Base-by-base conservation (phyloP, 2,113 vertebrate genomes). In the Odocoileus virginianus region DNA sequence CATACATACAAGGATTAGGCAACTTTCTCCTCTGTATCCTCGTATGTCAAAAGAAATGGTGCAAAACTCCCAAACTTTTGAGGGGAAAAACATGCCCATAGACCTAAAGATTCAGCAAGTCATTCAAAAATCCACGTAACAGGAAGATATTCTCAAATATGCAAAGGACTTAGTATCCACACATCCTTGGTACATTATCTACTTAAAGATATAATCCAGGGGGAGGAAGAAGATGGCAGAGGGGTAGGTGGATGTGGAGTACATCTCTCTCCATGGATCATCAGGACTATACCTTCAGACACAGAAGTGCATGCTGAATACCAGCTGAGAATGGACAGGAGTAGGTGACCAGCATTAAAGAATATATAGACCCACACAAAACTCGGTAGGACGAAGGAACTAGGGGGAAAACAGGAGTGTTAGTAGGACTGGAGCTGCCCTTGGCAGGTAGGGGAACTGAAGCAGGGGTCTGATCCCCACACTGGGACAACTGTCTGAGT, bases 61-160 rank as follows among this genome's bases (percentile, higher is more conserved):
- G 8, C 43, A 95, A 96, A 92, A 60, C 30, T 25, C 3, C 11
- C 16, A 88, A 88, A 11, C 45, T 79, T 84, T 40, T 30, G 12
- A 67, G 33, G 10, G 17, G 14, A 27, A 64, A 81, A 67, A 67
- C 16, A 23, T 19, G 28, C 28, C 78, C 19, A 84, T 1, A 93
- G 45, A 27, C 82, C 87, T 61, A 93, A 54, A 76, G 54, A 89
- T 23, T 60, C 23, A 47, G 12, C 43, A 89, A 84, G 0, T 3
- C 85, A 89, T 89, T 89, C 8, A 93, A 96, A 47, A 96, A 84
- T 54, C 61, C 55, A 71, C 5, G 12, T n/a, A 87, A 95, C 3
- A 87, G 17, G 33, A 87, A 96, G n/a, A 76, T 25, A 96, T 84
- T 93, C 92, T 96, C 36, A 89, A 92, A 76, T 78, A 89, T 30